Percentiles rank a stretch among this genome's conserved stretches.
Conservation (phyloP, 1,140 invertebrate species). For the Drosophila pectinifera region DNA sequence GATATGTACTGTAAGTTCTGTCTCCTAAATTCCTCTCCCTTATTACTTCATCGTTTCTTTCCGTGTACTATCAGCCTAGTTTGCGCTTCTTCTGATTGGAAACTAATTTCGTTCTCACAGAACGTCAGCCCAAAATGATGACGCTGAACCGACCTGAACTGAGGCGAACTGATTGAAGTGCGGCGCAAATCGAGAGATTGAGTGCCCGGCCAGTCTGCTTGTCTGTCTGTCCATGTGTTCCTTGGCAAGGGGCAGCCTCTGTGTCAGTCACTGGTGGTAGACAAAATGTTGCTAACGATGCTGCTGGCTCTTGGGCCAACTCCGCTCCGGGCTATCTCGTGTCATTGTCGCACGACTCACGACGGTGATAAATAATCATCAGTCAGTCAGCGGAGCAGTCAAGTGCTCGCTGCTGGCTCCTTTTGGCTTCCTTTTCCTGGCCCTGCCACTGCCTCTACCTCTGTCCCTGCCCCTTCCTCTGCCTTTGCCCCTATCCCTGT, state of each 20-base stretch:
- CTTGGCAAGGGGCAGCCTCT: conserved; percentile 25
- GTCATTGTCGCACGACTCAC: conserved; percentile 83
- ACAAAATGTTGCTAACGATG: conserved; percentile 78
- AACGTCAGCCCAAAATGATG: conserved; percentile 62
- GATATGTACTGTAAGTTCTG: no score
- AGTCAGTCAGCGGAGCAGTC: conserved; percentile 46
- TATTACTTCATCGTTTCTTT: no score
- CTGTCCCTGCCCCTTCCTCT: no score
- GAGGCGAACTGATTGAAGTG: conserved; percentile 45
- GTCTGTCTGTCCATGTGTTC: conserved; percentile 26
- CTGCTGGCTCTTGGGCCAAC: conserved; percentile 44
- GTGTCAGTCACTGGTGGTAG: conserved; percentile 63
- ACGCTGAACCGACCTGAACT: conserved; percentile 43
- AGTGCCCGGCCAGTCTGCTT: conserved; percentile 46
- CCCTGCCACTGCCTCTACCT: no score
- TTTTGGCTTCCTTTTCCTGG: conserved; percentile 20
- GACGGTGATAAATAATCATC: conserved; percentile 83
- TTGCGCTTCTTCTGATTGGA: conserved; percentile 26
- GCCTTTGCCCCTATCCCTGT: no score
- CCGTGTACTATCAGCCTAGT: not conserved
- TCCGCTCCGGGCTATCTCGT: conserved; percentile 55
- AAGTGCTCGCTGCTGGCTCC: conserved; percentile 37
- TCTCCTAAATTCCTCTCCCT: no score
- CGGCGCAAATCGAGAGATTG: conserved; percentile 65
- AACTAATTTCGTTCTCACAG: conserved; percentile 72